A percentile compares a stretch with the other conserved stretches of the same genome.
Conservation (phyloP, 2,797 vertebrate species). For the Cichlasoma orientale region DNA sequence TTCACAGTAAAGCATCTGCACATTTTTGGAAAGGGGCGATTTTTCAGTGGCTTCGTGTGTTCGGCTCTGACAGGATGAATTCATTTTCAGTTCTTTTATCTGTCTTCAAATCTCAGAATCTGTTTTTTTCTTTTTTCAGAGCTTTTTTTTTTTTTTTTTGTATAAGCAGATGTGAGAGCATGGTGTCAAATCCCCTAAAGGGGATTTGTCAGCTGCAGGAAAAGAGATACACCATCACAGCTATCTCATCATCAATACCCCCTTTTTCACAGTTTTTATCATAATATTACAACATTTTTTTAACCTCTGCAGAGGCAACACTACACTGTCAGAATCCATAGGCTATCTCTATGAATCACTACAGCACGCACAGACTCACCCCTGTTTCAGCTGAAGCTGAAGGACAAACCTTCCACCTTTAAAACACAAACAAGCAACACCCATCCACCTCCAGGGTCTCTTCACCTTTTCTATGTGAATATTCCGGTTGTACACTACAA, state of each 20-base stretch:
- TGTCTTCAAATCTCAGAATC: slow-evolving; percentile 5
- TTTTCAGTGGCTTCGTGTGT: slow-evolving; percentile 18
- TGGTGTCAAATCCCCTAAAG: slow-evolving; percentile 39
- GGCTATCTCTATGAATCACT: slow-evolving; percentile 5
- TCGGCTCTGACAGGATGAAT: slow-evolving; percentile 17
- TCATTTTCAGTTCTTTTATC: slow-evolving; percentile 22
- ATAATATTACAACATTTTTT: slow-evolving; percentile 20
- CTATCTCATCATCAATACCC: slow-evolving; percentile 23
- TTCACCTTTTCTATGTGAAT: slow-evolving; percentile 8
- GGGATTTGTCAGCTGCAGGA: slow-evolving; percentile 16
- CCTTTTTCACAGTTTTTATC: not conserved
- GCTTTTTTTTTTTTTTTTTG: slow-evolving; percentile 1
- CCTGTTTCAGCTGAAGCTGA: slow-evolving; percentile 9
- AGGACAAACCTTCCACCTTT: not conserved
- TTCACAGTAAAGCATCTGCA: not conserved
- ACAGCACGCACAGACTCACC: not conserved
- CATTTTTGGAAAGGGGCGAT: slow-evolving; percentile 18
- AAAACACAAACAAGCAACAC: not conserved
- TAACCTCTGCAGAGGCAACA: slow-evolving; percentile 16
- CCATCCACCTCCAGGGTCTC: not conserved
- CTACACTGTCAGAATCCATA: slow-evolving; percentile 9
- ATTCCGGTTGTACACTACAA: not conserved
- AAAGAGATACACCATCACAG: slow-evolving; percentile 12
- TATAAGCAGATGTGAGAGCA: slow-evolving; percentile 38
- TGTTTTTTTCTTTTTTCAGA: not conserved